These are phyloP conservation scores for Limosa lapponica DNA, from an alignment of 2,797 vertebrate species.

Conservation along the genomic window DNA sequence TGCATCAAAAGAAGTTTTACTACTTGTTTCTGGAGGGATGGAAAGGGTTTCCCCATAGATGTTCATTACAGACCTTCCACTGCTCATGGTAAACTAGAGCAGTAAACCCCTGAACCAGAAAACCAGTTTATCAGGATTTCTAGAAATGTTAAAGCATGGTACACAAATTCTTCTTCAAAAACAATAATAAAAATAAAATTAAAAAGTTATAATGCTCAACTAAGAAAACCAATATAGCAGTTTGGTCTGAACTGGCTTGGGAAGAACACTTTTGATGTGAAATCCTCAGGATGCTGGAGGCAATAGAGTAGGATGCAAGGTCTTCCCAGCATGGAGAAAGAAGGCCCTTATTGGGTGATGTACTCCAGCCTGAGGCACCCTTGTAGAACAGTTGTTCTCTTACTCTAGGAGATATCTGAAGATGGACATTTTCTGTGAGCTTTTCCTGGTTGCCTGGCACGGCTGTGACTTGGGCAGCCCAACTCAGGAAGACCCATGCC, in stretches of 20 bases:
- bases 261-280: background rate
- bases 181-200: background rate
- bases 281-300: fast-evolving
- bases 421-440: background rate
- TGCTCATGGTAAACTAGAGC: background rate
- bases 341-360: fast-evolving
- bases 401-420: fast-evolving
- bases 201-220: fast-evolving
- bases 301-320: background rate
- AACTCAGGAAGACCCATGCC: fast-evolving
- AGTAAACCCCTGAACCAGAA: background rate
- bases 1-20: background rate
- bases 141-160: background rate
- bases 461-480: background rate
- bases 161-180: background rate
- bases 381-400: background rate
- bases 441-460: background rate
- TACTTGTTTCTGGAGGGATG: background rate
- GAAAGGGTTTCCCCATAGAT: background rate
- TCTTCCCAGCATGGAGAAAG: background rate
- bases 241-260: background rate
- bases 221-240: background rate
- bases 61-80: background rate
- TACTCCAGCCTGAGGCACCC: background rate
- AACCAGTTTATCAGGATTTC: background rate